These are phyloP conservation scores for Cephonodes hylas DNA, from an alignment of 2,888 invertebrate genomes.

Conservation along the genomic window DNA sequence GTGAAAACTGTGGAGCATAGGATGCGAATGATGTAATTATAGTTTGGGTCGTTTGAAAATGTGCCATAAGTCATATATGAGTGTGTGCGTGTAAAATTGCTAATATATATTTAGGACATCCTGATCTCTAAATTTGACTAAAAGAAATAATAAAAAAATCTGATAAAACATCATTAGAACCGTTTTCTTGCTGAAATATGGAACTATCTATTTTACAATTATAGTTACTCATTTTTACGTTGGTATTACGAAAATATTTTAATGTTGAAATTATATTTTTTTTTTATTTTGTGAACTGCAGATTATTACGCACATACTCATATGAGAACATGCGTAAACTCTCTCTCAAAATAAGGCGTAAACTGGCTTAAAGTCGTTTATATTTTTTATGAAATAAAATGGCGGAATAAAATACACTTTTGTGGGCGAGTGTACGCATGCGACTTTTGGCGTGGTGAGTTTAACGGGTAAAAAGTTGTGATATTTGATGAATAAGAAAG, in stretches of 20 bases:
- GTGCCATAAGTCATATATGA: neutral
- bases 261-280: no score
- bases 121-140: neutral
- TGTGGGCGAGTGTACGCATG: neutral
- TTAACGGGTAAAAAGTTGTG: slow-evolving; percentile 57
- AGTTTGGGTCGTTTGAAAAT: neutral
- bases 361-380: neutral
- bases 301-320: neutral
- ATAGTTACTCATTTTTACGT: no score
- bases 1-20: neutral
- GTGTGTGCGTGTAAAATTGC: neutral
- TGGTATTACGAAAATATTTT: no score
- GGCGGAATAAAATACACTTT: neutral
- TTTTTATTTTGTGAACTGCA: no score
- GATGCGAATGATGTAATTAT: neutral
- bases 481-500: slow-evolving; percentile 50
- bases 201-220: no score
- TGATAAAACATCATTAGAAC: no score
- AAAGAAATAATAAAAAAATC: no score
- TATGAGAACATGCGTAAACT: neutral
- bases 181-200: no score
- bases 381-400: neutral
- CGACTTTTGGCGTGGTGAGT: slow-evolving; percentile 42
- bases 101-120: neutral
- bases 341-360: neutral